Evolutionary conservation across 2,888 invertebrate genomes (phyloP), one percentile per base, ranked within the genome.

Genomic region (Ernsta delagoae): DNA sequence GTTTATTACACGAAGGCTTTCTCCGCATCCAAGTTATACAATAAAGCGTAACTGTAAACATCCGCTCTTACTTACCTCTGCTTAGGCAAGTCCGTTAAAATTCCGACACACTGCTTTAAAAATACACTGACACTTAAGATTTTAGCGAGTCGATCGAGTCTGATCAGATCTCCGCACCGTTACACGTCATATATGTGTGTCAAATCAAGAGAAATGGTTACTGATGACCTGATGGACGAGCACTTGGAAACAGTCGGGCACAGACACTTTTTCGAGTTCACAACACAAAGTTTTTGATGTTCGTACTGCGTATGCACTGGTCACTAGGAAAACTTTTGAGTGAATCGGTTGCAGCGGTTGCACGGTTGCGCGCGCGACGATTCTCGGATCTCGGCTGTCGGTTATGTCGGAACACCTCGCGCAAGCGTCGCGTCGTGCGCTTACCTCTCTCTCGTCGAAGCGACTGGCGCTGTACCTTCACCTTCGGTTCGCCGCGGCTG

Each of bases 71-170:
- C 90, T 92, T 92, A 93, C 92, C 92, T 92, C 78, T 82, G 83
- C 86, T 89, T 85, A 86, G 88, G 85, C 88, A 90, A 92, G 86
- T 92, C 92, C 92, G 92, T 90, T 90, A 89, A 93, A 88, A 91
- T 90, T 91, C 91, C 88, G 85, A 86, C 84, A 87, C 89, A 90
- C 87, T 82, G 85, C 82, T 86, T 84, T 83, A 85, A 84, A 88
- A 79, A 86, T 80, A 87, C 92, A 92, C 92, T 87, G 88, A 87
- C 91, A 92, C 91, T 91, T 77, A 72, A 81, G 89, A 88, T 89
- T 87, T 92, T 90, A 89, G 88, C 90, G 84, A 90, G 86, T 87
- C 88, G 88, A 90, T 89, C 85, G 86, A 83, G 83, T 88, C 87
- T 82, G 88, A 87, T 83, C 69, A 62, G 62, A 68, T 68, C 85